These are phyloP conservation scores for Tiliqua scincoides DNA, from an alignment of 2,113 vertebrate genomes.

Conservation along the genomic window DNA sequence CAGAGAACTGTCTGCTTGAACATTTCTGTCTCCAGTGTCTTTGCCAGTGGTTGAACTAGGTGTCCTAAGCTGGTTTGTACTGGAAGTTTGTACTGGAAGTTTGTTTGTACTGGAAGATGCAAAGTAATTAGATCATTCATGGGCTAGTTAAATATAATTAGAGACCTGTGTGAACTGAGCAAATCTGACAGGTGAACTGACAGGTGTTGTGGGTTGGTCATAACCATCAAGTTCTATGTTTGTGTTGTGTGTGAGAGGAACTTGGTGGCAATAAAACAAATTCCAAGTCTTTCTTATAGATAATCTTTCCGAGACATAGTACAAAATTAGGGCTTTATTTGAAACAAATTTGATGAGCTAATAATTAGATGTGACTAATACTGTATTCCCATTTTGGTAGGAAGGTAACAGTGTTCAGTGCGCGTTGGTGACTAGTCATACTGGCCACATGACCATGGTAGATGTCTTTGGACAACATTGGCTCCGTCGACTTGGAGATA, in stretches of 20 bases:
- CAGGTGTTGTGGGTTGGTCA: slow-evolving; percentile 64
- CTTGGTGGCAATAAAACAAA: slow-evolving; percentile 59
- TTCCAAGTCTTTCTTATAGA: slow-evolving; percentile 36
- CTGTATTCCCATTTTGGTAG: too few relatives aligned
- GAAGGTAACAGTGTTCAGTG: too few relatives aligned
- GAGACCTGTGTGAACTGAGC: slow-evolving; percentile 68
- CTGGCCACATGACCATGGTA: too few relatives aligned
- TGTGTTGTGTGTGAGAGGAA: background rate
- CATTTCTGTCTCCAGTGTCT: slow-evolving; percentile 7
- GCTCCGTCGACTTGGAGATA: too few relatives aligned
- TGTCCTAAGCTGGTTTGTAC: slow-evolving; percentile 64
- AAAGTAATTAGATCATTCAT: slow-evolving; percentile 68
- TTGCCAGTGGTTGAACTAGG: slow-evolving; percentile 62
- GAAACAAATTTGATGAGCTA: background rate
- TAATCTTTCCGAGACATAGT: background rate
- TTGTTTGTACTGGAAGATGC: slow-evolving; percentile 66
- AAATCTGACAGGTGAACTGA: slow-evolving; percentile 68
- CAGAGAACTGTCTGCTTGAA: background rate
- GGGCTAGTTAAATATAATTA: slow-evolving; percentile 72
- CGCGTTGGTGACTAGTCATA: too few relatives aligned
- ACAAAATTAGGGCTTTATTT: background rate
- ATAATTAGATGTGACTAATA: too few relatives aligned
- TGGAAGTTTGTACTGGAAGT: slow-evolving; percentile 65
- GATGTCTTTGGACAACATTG: too few relatives aligned
- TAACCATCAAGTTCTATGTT: slow-evolving; percentile 61